Conservation (phyloP, 2,797 vertebrate species). For the Poliocrania exsul region DNA sequence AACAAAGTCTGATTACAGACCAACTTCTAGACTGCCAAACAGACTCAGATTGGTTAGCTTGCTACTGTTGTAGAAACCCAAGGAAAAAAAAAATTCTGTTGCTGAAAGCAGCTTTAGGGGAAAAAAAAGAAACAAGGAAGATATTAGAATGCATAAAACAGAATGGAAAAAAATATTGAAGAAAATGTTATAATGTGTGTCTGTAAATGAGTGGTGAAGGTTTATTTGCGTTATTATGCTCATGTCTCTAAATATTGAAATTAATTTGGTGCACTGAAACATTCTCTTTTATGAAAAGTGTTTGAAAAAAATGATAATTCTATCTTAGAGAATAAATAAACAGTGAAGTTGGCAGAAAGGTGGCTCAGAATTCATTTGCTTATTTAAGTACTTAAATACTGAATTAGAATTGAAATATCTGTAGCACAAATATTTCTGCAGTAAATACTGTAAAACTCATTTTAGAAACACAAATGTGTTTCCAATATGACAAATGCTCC, state of each 20-base stretch:
- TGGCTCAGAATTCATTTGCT: background rate
- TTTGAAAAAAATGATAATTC: background rate
- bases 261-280: background rate
- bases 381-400: background rate
- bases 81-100: background rate
- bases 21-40: background rate
- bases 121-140: background rate
- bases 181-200: background rate
- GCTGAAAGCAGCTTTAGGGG: background rate
- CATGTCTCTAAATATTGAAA: background rate
- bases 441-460: background rate
- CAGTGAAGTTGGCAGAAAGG: background rate
- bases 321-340: conserved; percentile 1
- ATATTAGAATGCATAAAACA: background rate
- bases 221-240: background rate
- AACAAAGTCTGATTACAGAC: background rate
- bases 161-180: background rate
- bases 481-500: background rate
- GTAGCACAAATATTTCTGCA: background rate
- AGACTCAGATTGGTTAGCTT: background rate
- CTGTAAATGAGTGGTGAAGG: background rate
- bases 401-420: background rate
- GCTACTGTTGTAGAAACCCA: background rate
- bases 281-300: background rate
- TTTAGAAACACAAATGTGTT: background rate